Base-by-base conservation (phyloP, 2,797 vertebrate species). In the Leucoraja ocellata region DNA sequence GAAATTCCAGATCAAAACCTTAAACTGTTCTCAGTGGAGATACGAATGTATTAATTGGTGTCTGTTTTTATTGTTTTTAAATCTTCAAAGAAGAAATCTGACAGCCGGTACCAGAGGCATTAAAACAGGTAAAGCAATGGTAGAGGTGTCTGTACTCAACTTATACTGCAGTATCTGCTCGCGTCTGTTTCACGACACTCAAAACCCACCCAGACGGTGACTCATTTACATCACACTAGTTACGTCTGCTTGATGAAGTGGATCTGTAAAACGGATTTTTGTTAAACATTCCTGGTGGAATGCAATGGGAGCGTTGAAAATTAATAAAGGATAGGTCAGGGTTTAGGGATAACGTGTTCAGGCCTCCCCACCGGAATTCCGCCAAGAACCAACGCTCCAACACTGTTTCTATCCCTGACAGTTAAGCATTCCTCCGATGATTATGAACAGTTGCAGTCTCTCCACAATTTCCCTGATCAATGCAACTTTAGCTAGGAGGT, bases 1-100 rank as follows among this genome's bases (percentile, higher is more conserved):
- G 68, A 74, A 92, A 92, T 58, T 92, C 71, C 36, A 16, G 39
- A 92, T 36, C 90, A 76, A 74, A 92, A 54, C 73, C 21, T 46
- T 28, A 73, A 91, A 21, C 32, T 74, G 68, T 25, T 73, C 71
- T 54, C 25, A 9, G 25, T 25, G 39, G 32, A 32, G 78, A 0
- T 3, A 23, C 16, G 14, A 39, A 6, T 21, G 13, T 21, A 23
- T 23, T 2, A 46, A 91, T 39, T 32, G 65, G 14, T 5, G 18
- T 39, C 39, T 91, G 2, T 14, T n/a, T n/a, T 54, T 21, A 54
- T 91, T 71, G 86, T 71, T 21, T 46, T 71, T 1, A 54, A 54
- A 54, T 92, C 39, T 76, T 74, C 2, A 58, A 21, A 25, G 46
- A 25, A 92, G 23, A 14, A 28, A 25, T 76, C 23, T 92, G 25